These are phyloP conservation scores for Hycleus phaleratus DNA, from an alignment of 1,140 invertebrate genomes.

Conservation along the genomic window DNA sequence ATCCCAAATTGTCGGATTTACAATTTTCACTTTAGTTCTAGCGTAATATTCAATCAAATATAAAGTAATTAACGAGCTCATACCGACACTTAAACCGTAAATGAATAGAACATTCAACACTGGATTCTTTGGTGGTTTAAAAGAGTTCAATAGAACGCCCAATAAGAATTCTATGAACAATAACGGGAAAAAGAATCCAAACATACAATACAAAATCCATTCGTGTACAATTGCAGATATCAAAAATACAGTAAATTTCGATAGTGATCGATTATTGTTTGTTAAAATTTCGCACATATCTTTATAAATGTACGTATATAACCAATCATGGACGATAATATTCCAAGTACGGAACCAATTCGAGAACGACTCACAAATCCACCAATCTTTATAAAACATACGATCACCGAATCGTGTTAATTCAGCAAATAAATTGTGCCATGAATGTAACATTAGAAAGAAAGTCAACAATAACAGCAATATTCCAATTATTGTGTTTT, in stretches of 20 bases:
- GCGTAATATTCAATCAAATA: conserved; percentile 4
- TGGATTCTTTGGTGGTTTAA: background rate
- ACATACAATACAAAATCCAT: conserved; percentile 31
- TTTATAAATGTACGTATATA: conserved; percentile 86
- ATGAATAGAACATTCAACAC: conserved; percentile 1
- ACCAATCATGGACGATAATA: conserved; percentile 88
- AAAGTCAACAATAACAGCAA: conserved; percentile 68
- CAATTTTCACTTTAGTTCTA: background rate
- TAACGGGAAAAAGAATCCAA: conserved; percentile 5
- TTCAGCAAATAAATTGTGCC: conserved; percentile 84
- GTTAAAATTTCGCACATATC: conserved; percentile 58
- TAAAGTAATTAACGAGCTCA: background rate
- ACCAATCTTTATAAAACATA: conserved; percentile 86
- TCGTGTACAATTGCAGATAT: conserved; percentile 45
- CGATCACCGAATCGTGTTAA: conserved; percentile 77
- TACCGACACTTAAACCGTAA: background rate
- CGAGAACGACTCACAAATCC: conserved; percentile 75
- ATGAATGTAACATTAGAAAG: conserved; percentile 77
- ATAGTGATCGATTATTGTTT: conserved; percentile 43
- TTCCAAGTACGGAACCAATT: conserved; percentile 91
- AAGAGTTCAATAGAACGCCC: background rate
- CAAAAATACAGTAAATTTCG: conserved; percentile 50
- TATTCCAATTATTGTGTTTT: conserved; percentile 64
- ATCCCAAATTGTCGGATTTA: background rate
- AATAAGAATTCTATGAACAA: conserved; percentile 4